Evolutionary conservation across 2,113 vertebrate species (phyloP).

Genomic region (Callochromis pleurospilus): DNA sequence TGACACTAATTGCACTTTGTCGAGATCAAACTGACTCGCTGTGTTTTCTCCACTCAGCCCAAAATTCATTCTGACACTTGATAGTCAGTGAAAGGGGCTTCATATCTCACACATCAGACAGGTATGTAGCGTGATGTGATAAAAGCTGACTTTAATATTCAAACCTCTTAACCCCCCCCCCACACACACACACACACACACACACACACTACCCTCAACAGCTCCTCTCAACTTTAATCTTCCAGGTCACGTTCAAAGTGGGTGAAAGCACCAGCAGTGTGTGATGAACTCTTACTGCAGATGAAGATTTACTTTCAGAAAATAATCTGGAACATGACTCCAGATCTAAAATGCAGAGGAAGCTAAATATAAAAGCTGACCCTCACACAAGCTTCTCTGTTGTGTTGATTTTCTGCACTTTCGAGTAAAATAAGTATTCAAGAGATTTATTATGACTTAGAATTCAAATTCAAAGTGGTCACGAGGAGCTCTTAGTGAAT

Average conservation of each 20-base stretch:
- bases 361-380: neutral
- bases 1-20: slow-evolving; percentile 59
- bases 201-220: neutral
- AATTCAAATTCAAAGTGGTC: neutral
- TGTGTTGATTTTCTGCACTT: neutral
- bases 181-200: fast-evolving
- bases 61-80: slow-evolving; percentile 36
- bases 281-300: neutral
- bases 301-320: neutral
- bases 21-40: slow-evolving; percentile 27
- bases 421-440: neutral
- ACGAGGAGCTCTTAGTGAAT: neutral
- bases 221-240: slow-evolving; percentile 7
- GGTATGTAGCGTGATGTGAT: slow-evolving; percentile 3
- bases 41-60: neutral
- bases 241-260: neutral
- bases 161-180: neutral
- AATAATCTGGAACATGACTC: neutral
- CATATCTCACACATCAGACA: slow-evolving; percentile 22
- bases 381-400: neutral
- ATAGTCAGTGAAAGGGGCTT: slow-evolving; percentile 33
- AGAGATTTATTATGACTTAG: neutral
- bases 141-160: slow-evolving; percentile 52
- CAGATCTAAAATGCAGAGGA: neutral
- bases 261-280: neutral